These are phyloP conservation scores for Heliocidaris erythrogramma DNA, from an alignment of 35 echinoderm and acorn worm genomes.

Conservation along the genomic window DNA sequence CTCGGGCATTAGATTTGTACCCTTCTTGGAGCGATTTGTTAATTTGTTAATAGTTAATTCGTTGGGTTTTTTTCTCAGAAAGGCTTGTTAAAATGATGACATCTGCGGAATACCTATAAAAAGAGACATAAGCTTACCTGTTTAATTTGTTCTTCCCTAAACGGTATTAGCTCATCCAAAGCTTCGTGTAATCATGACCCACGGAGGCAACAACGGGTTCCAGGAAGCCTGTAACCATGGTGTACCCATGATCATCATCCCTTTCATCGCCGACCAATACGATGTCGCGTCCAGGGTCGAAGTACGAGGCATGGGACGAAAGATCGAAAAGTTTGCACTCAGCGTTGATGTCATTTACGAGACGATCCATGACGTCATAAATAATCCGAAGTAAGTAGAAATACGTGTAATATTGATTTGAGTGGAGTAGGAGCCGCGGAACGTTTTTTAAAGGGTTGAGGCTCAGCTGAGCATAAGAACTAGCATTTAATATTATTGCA, in stretches of 20 bases:
- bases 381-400: background rate
- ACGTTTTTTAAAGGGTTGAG: background rate
- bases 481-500: too few relatives aligned
- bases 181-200: slow-evolving; percentile 48
- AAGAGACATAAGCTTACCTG: too few relatives aligned
- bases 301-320: slow-evolving; percentile 37
- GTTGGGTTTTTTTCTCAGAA: too few relatives aligned
- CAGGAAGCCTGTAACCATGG: slow-evolving; percentile 45
- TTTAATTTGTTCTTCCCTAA: background rate
- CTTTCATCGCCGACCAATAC: slow-evolving; percentile 51
- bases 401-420: background rate
- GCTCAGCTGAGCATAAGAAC: background rate
- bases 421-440: background rate
- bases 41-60: too few relatives aligned
- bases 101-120: too few relatives aligned
- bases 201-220: slow-evolving; percentile 61
- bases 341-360: slow-evolving; percentile 32
- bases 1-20: too few relatives aligned
- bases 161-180: slow-evolving; percentile 43
- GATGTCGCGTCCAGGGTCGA: slow-evolving; percentile 52
- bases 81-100: too few relatives aligned
- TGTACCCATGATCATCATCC: slow-evolving; percentile 64
- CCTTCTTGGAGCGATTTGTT: too few relatives aligned
- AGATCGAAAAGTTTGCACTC: slow-evolving; percentile 21
- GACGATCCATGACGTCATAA: slow-evolving; percentile 12